Percentiles rank a stretch among this genome's conserved stretches.
Evolutionary conservation across 2,113 vertebrate genomes (phyloP).

Genomic region (Saguinus imperator): DNA sequence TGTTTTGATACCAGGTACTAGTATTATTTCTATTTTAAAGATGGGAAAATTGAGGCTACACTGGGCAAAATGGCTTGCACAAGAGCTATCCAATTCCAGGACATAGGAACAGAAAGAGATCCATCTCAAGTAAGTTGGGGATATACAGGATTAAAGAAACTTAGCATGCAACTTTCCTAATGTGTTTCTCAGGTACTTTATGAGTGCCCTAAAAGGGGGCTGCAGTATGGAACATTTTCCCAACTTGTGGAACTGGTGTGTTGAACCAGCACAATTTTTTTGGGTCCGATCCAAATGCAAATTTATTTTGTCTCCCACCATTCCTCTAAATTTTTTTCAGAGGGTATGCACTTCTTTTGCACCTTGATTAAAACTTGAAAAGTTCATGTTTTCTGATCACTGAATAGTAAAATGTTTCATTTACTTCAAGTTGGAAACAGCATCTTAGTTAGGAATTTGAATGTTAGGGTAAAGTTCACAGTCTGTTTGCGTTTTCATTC

Average conservation of each 20-base stretch:
- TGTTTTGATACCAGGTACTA: neutral
- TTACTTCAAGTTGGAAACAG: neutral
- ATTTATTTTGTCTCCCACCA: neutral
- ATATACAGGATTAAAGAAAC: neutral
- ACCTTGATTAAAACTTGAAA: neutral
- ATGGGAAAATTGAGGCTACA: neutral
- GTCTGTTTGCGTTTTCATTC: neutral
- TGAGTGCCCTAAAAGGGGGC: neutral
- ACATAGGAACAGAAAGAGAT: neutral
- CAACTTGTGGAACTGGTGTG: neutral
- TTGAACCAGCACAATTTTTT: neutral
- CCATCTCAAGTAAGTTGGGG: neutral
- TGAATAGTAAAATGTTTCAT: neutral
- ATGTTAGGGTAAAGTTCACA: neutral
- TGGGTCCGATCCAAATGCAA: neutral
- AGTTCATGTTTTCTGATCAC: neutral
- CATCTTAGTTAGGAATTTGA: neutral
- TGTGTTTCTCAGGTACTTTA: neutral
- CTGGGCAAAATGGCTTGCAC: neutral
- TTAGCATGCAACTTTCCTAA: neutral
- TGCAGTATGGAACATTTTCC: neutral
- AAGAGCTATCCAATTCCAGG: neutral
- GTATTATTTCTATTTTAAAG: neutral
- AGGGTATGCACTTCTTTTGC: neutral
- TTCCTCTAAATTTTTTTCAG: neutral